These are phyloP conservation scores for Cataglyphis livida DNA, from an alignment of 2,888 invertebrate genomes.

Conservation along the genomic window DNA sequence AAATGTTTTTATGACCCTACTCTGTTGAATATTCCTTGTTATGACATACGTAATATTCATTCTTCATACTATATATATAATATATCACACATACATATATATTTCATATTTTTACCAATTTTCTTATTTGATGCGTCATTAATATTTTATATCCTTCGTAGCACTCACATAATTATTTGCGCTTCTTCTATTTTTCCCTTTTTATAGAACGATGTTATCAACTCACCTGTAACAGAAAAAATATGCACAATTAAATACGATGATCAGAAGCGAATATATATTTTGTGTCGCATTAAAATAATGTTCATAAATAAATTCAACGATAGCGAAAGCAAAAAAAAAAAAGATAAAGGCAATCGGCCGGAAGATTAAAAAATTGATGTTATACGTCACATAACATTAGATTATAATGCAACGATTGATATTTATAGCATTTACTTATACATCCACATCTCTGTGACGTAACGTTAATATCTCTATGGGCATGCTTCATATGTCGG, in stretches of 20 bases:
- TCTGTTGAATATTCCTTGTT: neutral
- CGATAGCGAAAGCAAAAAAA: neutral
- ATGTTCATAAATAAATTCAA: neutral
- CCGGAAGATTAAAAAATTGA: neutral
- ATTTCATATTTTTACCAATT: neutral
- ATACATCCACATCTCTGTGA: neutral
- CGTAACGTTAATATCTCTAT: neutral
- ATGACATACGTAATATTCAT: neutral
- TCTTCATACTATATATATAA: too few species aligned
- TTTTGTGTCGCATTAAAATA: neutral
- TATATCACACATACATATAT: too few species aligned
- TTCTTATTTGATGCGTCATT: neutral
- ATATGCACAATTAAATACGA: slow-evolving; percentile 6
- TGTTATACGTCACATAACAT: neutral
- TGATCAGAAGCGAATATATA: neutral
- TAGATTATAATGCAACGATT: neutral
- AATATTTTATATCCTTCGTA: neutral
- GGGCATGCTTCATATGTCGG: neutral
- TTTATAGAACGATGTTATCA: neutral
- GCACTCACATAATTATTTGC: neutral
- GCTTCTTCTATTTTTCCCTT: neutral
- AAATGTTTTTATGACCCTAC: neutral
- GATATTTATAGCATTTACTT: neutral
- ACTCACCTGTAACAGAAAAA: slow-evolving; percentile 42
- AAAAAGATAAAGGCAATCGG: neutral